Evolutionary conservation across 2,113 vertebrate species (phyloP).

Genomic region (Oriolus oriolus): DNA sequence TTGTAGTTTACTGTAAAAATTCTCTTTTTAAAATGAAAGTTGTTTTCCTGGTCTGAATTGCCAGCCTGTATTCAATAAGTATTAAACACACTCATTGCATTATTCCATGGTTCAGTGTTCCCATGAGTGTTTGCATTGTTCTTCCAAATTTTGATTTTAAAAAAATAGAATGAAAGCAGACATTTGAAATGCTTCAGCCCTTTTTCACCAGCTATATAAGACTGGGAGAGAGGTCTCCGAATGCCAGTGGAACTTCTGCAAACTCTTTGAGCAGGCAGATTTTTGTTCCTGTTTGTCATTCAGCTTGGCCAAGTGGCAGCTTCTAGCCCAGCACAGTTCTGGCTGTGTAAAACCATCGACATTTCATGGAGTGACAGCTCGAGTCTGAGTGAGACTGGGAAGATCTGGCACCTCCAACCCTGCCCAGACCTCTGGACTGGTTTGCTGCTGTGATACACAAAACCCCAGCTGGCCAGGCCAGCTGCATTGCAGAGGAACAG

Average conservation of each 20-base stretch:
- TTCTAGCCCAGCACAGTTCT: not conserved
- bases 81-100: not conserved
- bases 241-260: not conserved
- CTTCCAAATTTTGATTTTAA: not conserved
- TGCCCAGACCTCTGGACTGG: not conserved
- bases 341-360: not conserved
- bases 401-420: not conserved
- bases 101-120: not conserved
- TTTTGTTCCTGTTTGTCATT: not conserved
- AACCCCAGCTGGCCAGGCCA: not conserved
- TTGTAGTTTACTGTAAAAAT: not conserved
- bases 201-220: not conserved
- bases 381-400: not conserved
- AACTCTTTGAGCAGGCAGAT: not conserved
- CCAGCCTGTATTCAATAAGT: not conserved
- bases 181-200: not conserved
- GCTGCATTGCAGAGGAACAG: not conserved
- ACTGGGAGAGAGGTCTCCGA: not conserved
- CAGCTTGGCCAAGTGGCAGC: not conserved
- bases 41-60: not conserved
- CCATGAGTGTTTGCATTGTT: not conserved
- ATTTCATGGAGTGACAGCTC: not conserved
- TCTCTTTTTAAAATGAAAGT: not conserved
- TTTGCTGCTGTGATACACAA: not conserved
- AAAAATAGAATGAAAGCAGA: not conserved